These are phyloP conservation scores for Junco hyemalis DNA, from an alignment of 2,113 vertebrate species.

Conservation along the genomic window DNA sequence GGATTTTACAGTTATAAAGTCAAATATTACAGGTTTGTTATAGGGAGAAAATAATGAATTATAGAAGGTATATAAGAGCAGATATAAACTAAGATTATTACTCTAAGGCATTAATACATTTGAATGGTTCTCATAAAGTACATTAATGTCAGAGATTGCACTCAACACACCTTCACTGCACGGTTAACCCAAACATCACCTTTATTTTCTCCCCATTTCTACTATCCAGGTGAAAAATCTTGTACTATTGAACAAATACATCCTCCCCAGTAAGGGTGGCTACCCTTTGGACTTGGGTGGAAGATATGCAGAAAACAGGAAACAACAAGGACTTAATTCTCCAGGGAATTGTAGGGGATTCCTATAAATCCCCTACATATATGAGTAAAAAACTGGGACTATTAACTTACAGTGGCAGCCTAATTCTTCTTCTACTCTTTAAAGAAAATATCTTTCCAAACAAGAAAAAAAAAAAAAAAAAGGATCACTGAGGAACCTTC, in stretches of 20 bases:
- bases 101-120: not conserved
- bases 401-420: not conserved
- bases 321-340: not conserved
- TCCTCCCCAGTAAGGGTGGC: not conserved
- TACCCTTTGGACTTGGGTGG: not conserved
- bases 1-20: not conserved
- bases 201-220: not conserved
- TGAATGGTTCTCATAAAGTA: not conserved
- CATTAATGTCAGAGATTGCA: not conserved
- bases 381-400: not conserved
- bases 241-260: not conserved
- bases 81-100: not conserved
- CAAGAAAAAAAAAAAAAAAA: not conserved
- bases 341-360: too few relatives aligned
- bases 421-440: not conserved
- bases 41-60: not conserved
- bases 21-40: not conserved
- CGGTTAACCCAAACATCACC: not conserved
- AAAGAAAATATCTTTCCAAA: not conserved
- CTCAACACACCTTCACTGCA: not conserved
- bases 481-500: not conserved
- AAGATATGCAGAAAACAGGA: not conserved
- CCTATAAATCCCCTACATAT: not conserved
- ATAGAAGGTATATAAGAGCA: not conserved
- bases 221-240: not conserved